Evolutionary conservation across 2,888 invertebrate genomes (phyloP), one percentile per base, ranked within the genome.

Genomic region (Lysandra bellargus): DNA sequence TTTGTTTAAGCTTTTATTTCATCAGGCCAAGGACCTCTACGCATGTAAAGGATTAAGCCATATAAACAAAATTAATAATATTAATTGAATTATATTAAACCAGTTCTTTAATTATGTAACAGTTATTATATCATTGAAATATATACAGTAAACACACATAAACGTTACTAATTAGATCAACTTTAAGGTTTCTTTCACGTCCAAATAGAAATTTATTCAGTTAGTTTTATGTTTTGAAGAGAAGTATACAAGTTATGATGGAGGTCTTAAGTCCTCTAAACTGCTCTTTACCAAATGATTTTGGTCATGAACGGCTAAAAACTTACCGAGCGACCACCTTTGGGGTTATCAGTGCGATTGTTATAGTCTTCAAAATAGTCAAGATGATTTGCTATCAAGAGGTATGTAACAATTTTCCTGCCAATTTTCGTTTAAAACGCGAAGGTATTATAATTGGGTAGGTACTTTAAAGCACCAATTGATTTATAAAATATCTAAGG

Each of bases 361-460:
- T 69, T 37, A 14, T 69, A 33, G 33, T 37, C 14, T 33, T 69
- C 33, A 69, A 69, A 37, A 37, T 69, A 69, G 23, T 69, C 69
- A 69, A 37, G 69, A 69, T 69, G 69, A 69, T 69, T 69, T 69
- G 33, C 33, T 33, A 69, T 33, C 69, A 69, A 69, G 69, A 69
- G 33, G 69, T 69, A 37, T 40, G 40, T 40, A 40, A 40, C 6
- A 40, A 40, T 37, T 37, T 37, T 37, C 37, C 37, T 37, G 37
- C 3, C 37, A 37, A 37, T 40, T 40, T 40, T 40, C 40, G 40
- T 40, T 40, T 40, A 5, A 40, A 40, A 40, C 53, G 14, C 23
- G n/a, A 61, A 61, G 4, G 23, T 61, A 61, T 61, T n/a, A 61
- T 6, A n/a, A 61, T 61, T 60, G 14, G 60, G n/a, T 7, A 6